Percentiles rank a stretch among this genome's conserved stretches.
These are phyloP conservation scores for Zootermopsis nevadensis DNA, from an alignment of 2,888 invertebrate genomes.

Conservation along the genomic window DNA sequence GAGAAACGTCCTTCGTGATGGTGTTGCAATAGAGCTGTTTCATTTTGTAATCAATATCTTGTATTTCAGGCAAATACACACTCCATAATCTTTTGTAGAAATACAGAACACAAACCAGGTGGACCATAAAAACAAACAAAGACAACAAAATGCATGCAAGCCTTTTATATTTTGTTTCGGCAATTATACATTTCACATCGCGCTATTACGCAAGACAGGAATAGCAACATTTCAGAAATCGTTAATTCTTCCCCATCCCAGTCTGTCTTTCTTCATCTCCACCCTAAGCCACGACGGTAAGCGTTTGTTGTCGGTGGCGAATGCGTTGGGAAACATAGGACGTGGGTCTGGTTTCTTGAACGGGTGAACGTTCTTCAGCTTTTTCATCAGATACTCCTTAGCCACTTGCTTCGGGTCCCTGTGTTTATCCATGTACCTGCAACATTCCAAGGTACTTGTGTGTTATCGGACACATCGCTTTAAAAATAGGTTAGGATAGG, in stretches of 20 bases:
- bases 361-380: slow-evolving; percentile 84
- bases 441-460: no score
- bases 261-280: slow-evolving; percentile 76
- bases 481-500: no score
- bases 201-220: neutral
- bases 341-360: slow-evolving; percentile 77
- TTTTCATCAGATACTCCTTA: slow-evolving; percentile 85
- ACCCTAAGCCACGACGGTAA: slow-evolving; percentile 82
- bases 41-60: no score
- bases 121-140: no score
- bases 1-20: no score
- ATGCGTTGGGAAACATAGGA: slow-evolving; percentile 80
- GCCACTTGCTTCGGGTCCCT: slow-evolving; percentile 91
- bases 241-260: slow-evolving; percentile 81
- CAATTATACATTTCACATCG: neutral
- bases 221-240: slow-evolving; percentile 61
- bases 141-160: no score
- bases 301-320: slow-evolving; percentile 62
- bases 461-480: no score
- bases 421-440: slow-evolving; percentile 90
- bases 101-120: no score
- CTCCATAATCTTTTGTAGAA: no score
- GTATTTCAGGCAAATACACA: no score
- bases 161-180: neutral
- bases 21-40: no score